Conservation (phyloP, 2,797 vertebrate species). For the Megalops cyprinoides region DNA sequence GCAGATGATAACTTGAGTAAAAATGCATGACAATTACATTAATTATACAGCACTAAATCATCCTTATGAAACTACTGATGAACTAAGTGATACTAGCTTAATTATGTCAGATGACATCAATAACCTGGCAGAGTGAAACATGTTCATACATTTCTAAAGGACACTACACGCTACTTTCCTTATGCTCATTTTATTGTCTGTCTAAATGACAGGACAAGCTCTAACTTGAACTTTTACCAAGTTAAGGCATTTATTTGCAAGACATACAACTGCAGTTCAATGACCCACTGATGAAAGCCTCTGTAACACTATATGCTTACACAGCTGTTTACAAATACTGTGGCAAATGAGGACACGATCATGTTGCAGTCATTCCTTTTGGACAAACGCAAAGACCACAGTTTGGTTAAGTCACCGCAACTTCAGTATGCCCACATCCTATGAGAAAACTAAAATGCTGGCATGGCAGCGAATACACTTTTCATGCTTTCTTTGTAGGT, state of each 20-base stretch:
- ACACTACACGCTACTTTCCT: too few relatives aligned
- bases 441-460: background rate
- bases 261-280: conserved; percentile 7
- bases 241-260: background rate
- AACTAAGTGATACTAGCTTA: too few relatives aligned
- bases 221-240: background rate
- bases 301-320: background rate
- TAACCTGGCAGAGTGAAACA: too few relatives aligned
- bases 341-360: background rate
- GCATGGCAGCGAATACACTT: background rate
- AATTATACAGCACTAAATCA: background rate
- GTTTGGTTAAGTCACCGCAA: background rate
- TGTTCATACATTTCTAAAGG: too few relatives aligned
- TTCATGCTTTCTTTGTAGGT: background rate
- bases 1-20: too few relatives aligned
- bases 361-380: background rate
- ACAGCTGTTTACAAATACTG: too few relatives aligned
- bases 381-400: background rate
- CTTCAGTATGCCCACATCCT: background rate
- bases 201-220: background rate
- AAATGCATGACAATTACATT: background rate
- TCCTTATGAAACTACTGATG: background rate
- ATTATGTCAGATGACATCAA: too few relatives aligned
- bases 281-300: conserved; percentile 4
- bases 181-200: background rate